A percentile compares a stretch with the other conserved stretches of the same genome.
These are phyloP conservation scores for Epicampocera succincta DNA, from an alignment of 2,888 invertebrate species.

Conservation along the genomic window DNA sequence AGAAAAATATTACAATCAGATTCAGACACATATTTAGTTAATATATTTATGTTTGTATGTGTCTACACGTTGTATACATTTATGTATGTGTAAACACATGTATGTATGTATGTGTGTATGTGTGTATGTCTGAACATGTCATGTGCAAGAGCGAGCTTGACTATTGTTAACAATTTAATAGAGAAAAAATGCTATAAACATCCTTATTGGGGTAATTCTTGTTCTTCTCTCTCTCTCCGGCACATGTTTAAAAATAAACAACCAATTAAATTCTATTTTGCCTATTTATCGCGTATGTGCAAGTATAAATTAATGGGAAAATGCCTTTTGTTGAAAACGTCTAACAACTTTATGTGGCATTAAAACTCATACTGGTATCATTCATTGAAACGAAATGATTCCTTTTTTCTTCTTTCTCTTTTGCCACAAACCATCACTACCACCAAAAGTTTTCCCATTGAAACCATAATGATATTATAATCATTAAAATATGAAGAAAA, in stretches of 20 bases:
- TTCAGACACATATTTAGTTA: not conserved
- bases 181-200: constrained; percentile 7
- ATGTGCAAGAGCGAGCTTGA: not conserved
- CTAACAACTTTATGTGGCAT: constrained; percentile 18
- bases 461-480: constrained; percentile 41
- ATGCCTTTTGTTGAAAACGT: constrained; percentile 6
- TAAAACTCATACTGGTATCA: constrained; percentile 20
- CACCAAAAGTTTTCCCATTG: constrained; percentile 44
- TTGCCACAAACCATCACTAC: constrained; percentile 16
- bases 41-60: not conserved
- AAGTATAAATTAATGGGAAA: not conserved
- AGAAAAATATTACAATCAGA: constrained; percentile 39
- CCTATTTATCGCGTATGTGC: not conserved
- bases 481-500: constrained; percentile 9
- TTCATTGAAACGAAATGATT: constrained; percentile 42
- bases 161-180: constrained; percentile 47
- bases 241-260: constrained; percentile 28
- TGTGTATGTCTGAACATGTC: too few relatives aligned
- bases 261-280: constrained; percentile 54
- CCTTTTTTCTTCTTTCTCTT: not conserved
- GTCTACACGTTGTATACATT: too few relatives aligned
- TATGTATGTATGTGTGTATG: not conserved
- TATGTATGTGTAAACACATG: not conserved
- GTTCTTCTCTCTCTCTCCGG: not conserved
- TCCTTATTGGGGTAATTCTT: not conserved